Percentiles rank a stretch among this genome's conserved stretches.
These are phyloP conservation scores for Clarias laeviceps DNA, from an alignment of 2,797 vertebrate genomes.

Conservation along the genomic window DNA sequence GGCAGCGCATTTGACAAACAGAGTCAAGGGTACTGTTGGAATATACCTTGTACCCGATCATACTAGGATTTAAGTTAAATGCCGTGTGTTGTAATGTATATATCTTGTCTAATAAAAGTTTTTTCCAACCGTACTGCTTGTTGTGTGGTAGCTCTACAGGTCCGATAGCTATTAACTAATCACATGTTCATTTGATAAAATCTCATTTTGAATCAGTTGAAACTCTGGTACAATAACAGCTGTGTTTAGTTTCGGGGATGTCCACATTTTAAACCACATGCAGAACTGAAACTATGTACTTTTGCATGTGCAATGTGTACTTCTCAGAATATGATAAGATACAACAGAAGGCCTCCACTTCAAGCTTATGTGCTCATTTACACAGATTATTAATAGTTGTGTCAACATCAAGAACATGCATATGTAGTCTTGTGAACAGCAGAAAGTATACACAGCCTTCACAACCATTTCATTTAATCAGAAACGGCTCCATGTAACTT, in stretches of 20 bases:
- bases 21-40: neutral
- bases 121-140: neutral
- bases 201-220: neutral
- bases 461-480: neutral
- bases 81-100: neutral
- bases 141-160: conserved; percentile 10
- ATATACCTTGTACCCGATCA: neutral
- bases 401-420: neutral
- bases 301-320: neutral
- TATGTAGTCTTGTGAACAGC: neutral
- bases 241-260: conserved; percentile 48
- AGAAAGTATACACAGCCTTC: neutral
- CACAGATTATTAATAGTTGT: neutral
- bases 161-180: neutral
- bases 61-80: neutral
- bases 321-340: neutral
- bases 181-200: neutral
- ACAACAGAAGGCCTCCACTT: neutral
- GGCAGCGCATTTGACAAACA: neutral
- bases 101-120: conserved; percentile 18
- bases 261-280: conserved; percentile 39
- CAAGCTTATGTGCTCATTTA: neutral
- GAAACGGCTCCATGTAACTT: neutral
- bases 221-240: conserved; percentile 19
- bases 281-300: conserved; percentile 53